Base-by-base conservation (phyloP, 2,113 vertebrate species). In the Sula dactylatra region DNA sequence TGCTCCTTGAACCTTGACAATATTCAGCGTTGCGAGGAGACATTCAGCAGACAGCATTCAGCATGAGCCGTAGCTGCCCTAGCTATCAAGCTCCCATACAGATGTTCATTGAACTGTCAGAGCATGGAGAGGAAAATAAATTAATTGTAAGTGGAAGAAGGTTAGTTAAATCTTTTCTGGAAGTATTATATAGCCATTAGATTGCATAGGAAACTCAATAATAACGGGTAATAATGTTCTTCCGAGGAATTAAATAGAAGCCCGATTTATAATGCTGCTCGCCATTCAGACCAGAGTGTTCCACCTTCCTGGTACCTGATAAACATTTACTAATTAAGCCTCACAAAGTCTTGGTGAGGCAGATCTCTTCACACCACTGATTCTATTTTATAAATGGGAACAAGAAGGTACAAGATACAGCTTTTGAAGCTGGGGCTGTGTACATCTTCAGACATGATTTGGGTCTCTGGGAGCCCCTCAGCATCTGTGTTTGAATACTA, bases 261-360 rank as follows among this genome's bases (percentile, higher is more conserved):
- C 50, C 71, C 16, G 38, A 88, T 91, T 95, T 91, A 79, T 52
- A 85, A 73, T 11, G 47, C 82, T 56, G 74, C 78, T 93, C 0
- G 0, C 58, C 78, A 82, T 95, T 96, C 90, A 95, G 91, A 88
- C 56, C 20, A 17, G 86, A n/a, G 76, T 15, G 50, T 85, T 94
- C 66, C 74, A 91, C 91, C 86, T 91, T 95, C 56, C 72, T 31
- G 38, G 32, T 70, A 73, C 86, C 87, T 40, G 94, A 95, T 80
- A 93, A 97, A 97, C 94, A 88, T 90, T 94, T 81, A 40, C 58
- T 92, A 96, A 96, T 97, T 95, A 96, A 90, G 89, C 64, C 89
- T 94, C 89, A 93, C 82, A 94, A 90, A 91, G 82, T 70, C 84
- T 91, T 2, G 0, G 58, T 54, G 66, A 94, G 58, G 84, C 93